Evolutionary conservation across 2,888 invertebrate genomes (phyloP), one percentile per base, ranked within the genome.

Genomic region (Leptura quadrifasciata): DNA sequence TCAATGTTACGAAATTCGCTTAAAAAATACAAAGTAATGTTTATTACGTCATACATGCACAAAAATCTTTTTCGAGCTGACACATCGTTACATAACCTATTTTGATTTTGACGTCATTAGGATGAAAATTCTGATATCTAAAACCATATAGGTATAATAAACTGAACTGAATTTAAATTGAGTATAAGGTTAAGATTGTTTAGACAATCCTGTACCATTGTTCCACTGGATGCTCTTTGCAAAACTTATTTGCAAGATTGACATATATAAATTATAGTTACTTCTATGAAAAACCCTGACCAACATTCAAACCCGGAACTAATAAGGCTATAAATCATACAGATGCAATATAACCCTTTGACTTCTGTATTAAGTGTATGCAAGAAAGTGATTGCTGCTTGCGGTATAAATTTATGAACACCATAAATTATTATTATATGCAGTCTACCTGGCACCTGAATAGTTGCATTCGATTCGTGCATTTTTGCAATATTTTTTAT

Each of bases 271-370:
- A 81, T 83, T 78, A 74, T 69, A 69, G 76, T 73, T 15, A 60
- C 20, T 77, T 77, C 73, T 76, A 68, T 78, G 77, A 81, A 83
- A 82, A 81, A 79, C 81, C 80, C 80, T 82, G 82, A 83, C 83
- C 84, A 82, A 83, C 77, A 80, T 83, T 80, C 77, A 60, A 80
- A 79, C 77, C 83, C 84, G 84, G 84, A 84, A 85, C 84, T 79
- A 84, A 85, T 83, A 78, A 64, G 77, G 79, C 80, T 82, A 84
- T 85, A 85, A 85, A 85, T 85, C 85, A 85, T 82, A 81, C 71
- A 80, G 80, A 81, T 81, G 80, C 79, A 82, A 81, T 82, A 82
- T 84, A 85, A 85, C 83, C 84, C 85, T 82, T 84, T 85, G 82
- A 82, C 84, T 84, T 72, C 81, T 76, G 80, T 77, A 75, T 68